Percentiles rank a stretch among this genome's conserved stretches.
Conservation (phyloP, 35 echinoderm and acorn worm genomes). For the Hemicentrotus pulcherrimus region DNA sequence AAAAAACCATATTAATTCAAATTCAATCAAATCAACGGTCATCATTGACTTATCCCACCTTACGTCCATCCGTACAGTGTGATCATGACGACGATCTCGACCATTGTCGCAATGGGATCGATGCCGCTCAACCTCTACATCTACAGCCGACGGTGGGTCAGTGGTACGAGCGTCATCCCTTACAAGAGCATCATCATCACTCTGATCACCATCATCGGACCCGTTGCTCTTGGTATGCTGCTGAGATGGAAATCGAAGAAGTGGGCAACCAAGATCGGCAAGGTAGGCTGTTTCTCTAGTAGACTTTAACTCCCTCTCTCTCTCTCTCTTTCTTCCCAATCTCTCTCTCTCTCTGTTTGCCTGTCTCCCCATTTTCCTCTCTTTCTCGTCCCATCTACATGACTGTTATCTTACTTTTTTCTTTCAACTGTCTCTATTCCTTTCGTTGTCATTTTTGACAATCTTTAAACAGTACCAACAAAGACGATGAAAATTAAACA, state of each 20-base stretch:
- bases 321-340: too few relatives aligned
- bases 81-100: conserved; percentile 78
- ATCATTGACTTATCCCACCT: too few relatives aligned
- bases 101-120: conserved; percentile 59
- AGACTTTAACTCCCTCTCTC: background rate
- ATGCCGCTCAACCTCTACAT: conserved; percentile 76
- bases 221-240: conserved; percentile 70
- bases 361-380: too few relatives aligned
- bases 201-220: conserved; percentile 61
- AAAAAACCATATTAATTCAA: too few relatives aligned
- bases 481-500: too few relatives aligned
- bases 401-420: too few relatives aligned
- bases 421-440: too few relatives aligned
- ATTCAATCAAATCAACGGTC: too few relatives aligned
- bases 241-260: conserved; percentile 57
- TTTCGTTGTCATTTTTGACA: too few relatives aligned
- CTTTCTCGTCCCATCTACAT: too few relatives aligned
- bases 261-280: conserved; percentile 47
- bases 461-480: too few relatives aligned
- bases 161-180: conserved; percentile 53
- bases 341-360: too few relatives aligned
- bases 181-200: conserved; percentile 68
- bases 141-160: conserved; percentile 74
- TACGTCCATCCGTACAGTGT: conserved; percentile 40
- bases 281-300: conserved; percentile 39